A percentile compares a stretch with the other conserved stretches of the same genome.
Evolutionary conservation across 1,140 invertebrate genomes (phyloP).

Genomic region (Amyelois transitella): DNA sequence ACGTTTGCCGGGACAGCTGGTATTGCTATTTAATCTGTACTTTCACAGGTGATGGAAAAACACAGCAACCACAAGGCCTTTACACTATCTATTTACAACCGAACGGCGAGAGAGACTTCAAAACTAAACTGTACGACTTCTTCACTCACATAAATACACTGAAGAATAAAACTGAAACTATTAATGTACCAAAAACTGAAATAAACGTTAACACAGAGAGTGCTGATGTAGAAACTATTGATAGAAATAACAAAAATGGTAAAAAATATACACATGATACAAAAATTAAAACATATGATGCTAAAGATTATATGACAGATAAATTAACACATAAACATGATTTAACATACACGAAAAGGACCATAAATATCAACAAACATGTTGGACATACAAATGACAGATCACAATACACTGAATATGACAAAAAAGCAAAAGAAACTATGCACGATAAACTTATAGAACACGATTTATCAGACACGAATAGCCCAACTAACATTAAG

Average conservation of each 20-base stretch:
- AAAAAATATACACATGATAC: neutral
- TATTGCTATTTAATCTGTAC: neutral
- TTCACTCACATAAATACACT: slow-evolving; percentile 3
- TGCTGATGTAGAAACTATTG: neutral
- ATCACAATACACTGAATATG: too few relatives aligned
- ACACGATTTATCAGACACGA: too few relatives aligned
- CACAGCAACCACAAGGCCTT: slow-evolving; percentile 13
- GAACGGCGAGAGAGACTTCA: slow-evolving; percentile 9
- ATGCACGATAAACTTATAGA: too few relatives aligned
- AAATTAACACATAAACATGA: neutral
- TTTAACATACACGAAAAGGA: neutral
- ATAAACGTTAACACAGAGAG: neutral
- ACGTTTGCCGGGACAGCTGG: too few relatives aligned
- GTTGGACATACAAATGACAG: too few relatives aligned
- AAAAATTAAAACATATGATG: neutral
- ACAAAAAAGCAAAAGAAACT: too few relatives aligned
- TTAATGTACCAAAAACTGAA: neutral
- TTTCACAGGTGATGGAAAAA: neutral
- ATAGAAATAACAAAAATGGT: neutral
- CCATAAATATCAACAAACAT: too few relatives aligned
- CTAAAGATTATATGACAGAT: neutral
- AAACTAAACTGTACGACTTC: slow-evolving; percentile 1
- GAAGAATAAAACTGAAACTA: neutral
- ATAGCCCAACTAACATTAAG: too few relatives aligned
- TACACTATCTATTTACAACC: slow-evolving; percentile 25